Evolutionary conservation across 2,113 vertebrate species (phyloP), one percentile per base, ranked within the genome.

Genomic region (Amphiprion ocellaris): DNA sequence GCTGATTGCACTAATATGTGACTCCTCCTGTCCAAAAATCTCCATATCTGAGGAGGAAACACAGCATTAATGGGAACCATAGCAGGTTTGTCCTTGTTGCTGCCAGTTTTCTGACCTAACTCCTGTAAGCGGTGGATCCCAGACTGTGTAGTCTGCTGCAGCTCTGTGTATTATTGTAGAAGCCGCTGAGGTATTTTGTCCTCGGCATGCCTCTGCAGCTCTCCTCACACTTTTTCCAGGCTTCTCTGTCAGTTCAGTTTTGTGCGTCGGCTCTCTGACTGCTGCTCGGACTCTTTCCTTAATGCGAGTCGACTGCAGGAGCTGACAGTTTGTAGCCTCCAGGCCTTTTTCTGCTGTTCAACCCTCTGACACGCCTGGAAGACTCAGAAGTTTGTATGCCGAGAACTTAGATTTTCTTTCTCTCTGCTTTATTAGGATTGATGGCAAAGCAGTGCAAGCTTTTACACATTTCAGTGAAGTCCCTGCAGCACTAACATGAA

Each of bases 201-300:
- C 65, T 9, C 55, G 6, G 69, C 55, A 33, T 74, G 68, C 28
- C 69, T 69, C 70, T 87, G 84, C 86, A 88, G 83, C 78, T 83
- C 79, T 47, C 62, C 69, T 74, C 37, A 1, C 46, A 69, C 26
- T 60, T 70, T 37, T 56, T 61, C 37, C 47, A 50, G 23, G 30
- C 55, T 2, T 21, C 49, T 64, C 60, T 77, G 68, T 83, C 63
- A 21, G 78, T 76, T 77, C 49, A 69, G 41, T 47, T 68, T 65
- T 47, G 55, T 54, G 68, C 23, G 16, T 60, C 55, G 0, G 19
- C 23, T 41, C 47, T 74, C 67, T 56, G 59, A 50, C 55, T 55
- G 21, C 30, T 23, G 37, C 58, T 55, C 11, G 14, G 56, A 44
- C 55, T 68, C 53, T 1, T 61, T 81, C 58, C 68, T 78, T 54